phyloP scores from a whole-genome alignment of 2,797 vertebrate species.

The Lagocephalus sceleratus region DNA sequence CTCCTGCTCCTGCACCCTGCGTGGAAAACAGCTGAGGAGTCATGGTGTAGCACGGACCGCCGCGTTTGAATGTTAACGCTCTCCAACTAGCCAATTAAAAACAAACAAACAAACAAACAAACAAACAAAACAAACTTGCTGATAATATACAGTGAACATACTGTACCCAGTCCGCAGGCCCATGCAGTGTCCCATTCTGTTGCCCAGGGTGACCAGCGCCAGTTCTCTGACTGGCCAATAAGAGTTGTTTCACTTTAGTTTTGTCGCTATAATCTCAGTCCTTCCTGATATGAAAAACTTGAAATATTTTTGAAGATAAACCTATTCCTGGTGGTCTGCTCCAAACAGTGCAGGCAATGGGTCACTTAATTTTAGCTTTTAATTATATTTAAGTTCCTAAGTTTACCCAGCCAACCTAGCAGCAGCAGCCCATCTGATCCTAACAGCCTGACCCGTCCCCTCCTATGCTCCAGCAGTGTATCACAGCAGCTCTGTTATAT shows the following conservation, averaged over 20 bases:
- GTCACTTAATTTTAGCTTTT: conserved; percentile 6
- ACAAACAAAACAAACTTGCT: not conserved
- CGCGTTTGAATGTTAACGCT: too few species aligned
- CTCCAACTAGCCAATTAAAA: not conserved
- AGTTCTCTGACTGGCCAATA: conserved; percentile 54
- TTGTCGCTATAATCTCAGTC: conserved; percentile 16
- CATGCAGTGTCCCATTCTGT: conserved; percentile 80
- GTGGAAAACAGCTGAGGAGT: not conserved
- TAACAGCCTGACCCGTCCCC: conserved; percentile 32
- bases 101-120: not conserved
- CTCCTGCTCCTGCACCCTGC: conserved; percentile 82
- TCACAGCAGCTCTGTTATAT: conserved; percentile 52
- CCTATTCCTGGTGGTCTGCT: not conserved
- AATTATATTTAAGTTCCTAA: conserved; percentile 9
- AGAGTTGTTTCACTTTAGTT: conserved; percentile 27
- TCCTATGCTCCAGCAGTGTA: conserved; percentile 32
- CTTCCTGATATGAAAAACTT: conserved; percentile 7
- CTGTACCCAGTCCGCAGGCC: conserved; percentile 78
- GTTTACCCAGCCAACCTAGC: conserved; percentile 30
- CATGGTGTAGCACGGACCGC: too few species aligned
- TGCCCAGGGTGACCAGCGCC: conserved; percentile 71
- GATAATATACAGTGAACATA: conserved; percentile 49
- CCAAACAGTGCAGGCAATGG: conserved; percentile 6
- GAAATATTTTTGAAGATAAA: conserved; percentile 4
- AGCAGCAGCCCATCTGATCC: conserved; percentile 31